A percentile compares a stretch with the other conserved stretches of the same genome.
Evolutionary conservation across 2,113 vertebrate genomes (phyloP).

Genomic region (Gnathonemus echidnorhynchus): DNA sequence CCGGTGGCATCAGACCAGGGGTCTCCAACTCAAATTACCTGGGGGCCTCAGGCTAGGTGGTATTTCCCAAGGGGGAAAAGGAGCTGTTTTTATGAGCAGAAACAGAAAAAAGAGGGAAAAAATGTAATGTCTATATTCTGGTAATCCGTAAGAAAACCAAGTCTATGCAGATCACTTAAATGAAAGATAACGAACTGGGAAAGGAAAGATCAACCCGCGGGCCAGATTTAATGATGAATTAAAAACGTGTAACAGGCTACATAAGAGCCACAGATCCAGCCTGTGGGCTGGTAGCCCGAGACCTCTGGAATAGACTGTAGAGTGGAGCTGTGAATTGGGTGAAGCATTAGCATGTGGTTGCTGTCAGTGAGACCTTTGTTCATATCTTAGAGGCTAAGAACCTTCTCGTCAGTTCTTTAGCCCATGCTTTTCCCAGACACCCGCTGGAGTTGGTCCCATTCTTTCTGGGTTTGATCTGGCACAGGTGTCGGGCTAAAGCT

Average conservation of each 20-base stretch:
- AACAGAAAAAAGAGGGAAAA: neutral
- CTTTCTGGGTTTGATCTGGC: neutral
- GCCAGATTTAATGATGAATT: neutral
- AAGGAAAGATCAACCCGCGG: neutral
- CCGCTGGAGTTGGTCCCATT: neutral
- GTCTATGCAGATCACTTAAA: neutral
- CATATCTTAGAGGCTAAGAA: neutral
- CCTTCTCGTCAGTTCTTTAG: neutral
- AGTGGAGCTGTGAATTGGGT: neutral
- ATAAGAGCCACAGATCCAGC: neutral
- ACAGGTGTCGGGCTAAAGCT: neutral
- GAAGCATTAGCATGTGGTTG: neutral
- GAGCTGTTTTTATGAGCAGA: neutral
- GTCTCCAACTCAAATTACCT: neutral
- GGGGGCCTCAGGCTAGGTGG: neutral
- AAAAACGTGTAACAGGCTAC: neutral
- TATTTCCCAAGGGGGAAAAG: neutral
- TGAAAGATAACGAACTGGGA: neutral
- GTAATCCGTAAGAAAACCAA: neutral
- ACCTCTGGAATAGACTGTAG: neutral
- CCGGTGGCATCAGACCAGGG: neutral
- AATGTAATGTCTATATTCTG: neutral
- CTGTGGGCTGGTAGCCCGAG: neutral
- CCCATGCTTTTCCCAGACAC: neutral
- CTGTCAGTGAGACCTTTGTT: neutral